Conservation (phyloP, 2,797 vertebrate genomes). For the Orientallactaga sibirica region DNA sequence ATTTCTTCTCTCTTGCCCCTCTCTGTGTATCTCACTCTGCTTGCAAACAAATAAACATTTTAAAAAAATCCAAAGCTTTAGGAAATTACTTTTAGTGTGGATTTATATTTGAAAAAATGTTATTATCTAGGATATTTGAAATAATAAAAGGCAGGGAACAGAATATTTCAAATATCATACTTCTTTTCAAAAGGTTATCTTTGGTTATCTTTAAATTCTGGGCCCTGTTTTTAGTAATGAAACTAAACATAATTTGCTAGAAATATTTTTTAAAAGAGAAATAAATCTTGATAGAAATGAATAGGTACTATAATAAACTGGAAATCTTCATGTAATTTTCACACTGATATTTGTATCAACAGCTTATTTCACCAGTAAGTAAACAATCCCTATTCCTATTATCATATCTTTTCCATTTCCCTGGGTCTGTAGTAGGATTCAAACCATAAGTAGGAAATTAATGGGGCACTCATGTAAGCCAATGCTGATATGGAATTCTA, state of each 20-base stretch:
- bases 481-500: not conserved
- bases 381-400: not conserved
- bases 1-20: too few species aligned
- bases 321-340: constrained; percentile 17
- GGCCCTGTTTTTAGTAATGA: not conserved
- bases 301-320: not conserved
- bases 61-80: not conserved
- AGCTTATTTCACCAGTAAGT: not conserved
- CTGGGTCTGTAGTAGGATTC: not conserved
- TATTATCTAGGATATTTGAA: not conserved
- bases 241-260: constrained; percentile 11
- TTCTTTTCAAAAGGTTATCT: not conserved
- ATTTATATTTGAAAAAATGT: not conserved
- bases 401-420: not conserved
- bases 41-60: too few species aligned
- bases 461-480: not conserved
- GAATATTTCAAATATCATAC: not conserved
- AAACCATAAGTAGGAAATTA: not conserved
- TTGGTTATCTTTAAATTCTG: not conserved
- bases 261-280: not conserved
- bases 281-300: constrained; percentile 22
- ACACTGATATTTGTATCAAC: not conserved
- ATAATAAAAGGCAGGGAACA: not conserved
- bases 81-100: not conserved
- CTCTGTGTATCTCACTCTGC: too few species aligned